Evolutionary conservation across 2,797 vertebrate species (phyloP).

Genomic region (Helarctos malayanus): DNA sequence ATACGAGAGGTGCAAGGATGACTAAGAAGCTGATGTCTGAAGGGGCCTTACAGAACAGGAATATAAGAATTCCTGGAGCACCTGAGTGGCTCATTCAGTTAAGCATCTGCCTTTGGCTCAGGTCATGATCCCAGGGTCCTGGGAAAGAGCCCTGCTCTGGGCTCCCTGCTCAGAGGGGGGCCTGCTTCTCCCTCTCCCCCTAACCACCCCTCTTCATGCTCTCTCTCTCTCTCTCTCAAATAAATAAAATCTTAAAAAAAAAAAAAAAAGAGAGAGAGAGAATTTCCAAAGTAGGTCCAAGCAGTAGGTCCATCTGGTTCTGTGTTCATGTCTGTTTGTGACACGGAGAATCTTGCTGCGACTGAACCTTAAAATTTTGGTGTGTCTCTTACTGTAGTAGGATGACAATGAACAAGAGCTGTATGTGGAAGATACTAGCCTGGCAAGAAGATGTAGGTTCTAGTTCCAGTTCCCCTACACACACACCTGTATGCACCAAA

Average conservation of each 20-base stretch:
- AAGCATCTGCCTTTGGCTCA: background rate
- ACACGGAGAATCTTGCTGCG: background rate
- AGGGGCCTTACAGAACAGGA: background rate
- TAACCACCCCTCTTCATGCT: fast-evolving
- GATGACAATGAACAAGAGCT: background rate
- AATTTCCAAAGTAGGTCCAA: background rate
- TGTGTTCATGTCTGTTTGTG: background rate
- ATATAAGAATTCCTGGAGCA: background rate
- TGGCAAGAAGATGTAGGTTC: background rate
- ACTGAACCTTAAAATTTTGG: background rate
- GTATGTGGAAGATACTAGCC: background rate
- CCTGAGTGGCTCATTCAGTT: background rate
- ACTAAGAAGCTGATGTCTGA: background rate
- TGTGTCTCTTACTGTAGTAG: background rate
- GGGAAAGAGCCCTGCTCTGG: background rate
- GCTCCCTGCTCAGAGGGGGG: background rate
- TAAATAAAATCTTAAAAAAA: background rate
- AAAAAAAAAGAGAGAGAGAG: background rate
- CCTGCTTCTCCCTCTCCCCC: background rate
- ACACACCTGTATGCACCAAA: background rate
- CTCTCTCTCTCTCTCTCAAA: background rate
- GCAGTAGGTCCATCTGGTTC: background rate
- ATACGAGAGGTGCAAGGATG: background rate
- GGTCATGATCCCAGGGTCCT: background rate
- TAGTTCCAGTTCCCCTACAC: background rate